These are phyloP conservation scores for Madoqua kirkii DNA, from an alignment of 2,113 vertebrate genomes.

Conservation along the genomic window DNA sequence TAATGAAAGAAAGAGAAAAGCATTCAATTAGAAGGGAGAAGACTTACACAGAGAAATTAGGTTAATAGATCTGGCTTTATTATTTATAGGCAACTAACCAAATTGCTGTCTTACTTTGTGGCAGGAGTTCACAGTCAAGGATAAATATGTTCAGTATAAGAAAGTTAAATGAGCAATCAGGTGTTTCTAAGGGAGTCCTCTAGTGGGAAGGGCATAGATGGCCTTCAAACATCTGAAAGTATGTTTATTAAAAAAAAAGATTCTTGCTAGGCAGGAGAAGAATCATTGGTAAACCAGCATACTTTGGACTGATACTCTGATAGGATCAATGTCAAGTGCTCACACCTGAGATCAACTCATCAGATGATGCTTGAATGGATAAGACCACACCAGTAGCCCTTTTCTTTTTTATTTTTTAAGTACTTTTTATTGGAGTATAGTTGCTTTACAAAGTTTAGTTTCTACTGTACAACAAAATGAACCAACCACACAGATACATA, in stretches of 20 bases:
- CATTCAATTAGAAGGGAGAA: slow-evolving; percentile 79
- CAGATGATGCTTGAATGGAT: neutral
- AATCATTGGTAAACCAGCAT: neutral
- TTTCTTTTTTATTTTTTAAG: neutral
- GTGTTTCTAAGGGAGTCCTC: neutral
- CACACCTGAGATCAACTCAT: neutral
- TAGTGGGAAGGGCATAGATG: neutral
- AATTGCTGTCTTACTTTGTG: slow-evolving; percentile 70
- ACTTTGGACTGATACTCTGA: neutral
- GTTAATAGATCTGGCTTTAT: slow-evolving; percentile 78
- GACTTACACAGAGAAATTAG: slow-evolving; percentile 77
- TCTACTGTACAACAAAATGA: neutral
- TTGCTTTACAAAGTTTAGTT: neutral
- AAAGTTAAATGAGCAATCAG: slow-evolving; percentile 29
- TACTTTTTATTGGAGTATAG: neutral
- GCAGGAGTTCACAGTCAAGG: slow-evolving; percentile 72
- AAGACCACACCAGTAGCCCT: neutral
- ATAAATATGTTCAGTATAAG: slow-evolving; percentile 67
- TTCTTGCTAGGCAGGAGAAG: neutral
- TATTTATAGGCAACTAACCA: slow-evolving; percentile 76
- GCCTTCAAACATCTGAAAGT: neutral
- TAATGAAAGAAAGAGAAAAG: slow-evolving; percentile 81
- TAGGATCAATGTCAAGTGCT: neutral
- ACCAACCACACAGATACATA: neutral
- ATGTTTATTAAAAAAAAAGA: neutral